Evolutionary conservation across 1,140 invertebrate species (phyloP).

Genomic region (Drosophila watanabei): DNA sequence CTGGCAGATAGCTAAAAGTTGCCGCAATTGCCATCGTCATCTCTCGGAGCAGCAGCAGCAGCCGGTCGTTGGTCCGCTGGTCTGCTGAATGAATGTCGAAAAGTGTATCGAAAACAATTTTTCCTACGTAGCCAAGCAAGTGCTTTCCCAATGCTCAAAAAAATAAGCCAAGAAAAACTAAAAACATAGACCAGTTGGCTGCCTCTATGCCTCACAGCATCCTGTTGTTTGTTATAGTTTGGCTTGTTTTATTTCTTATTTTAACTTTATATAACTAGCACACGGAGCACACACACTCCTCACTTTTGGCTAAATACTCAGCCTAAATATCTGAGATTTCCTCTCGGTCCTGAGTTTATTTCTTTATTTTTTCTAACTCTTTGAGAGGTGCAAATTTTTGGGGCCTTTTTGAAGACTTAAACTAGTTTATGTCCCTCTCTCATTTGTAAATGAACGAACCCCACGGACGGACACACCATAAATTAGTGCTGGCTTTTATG

Average conservation of each 20-base stretch:
- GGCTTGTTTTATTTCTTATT: conserved; percentile 78
- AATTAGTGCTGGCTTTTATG: conserved; percentile 31
- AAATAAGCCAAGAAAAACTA: conserved; percentile 31
- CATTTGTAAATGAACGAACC: conserved; percentile 35
- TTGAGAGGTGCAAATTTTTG: conserved; percentile 60
- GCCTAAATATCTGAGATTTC: conserved; percentile 76
- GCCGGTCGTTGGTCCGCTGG: conserved; percentile 58
- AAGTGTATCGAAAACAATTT: conserved; percentile 83
- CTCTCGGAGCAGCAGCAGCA: not conserved
- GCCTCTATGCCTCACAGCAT: conserved; percentile 60
- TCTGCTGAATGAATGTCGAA: conserved; percentile 81
- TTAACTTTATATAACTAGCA: conserved; percentile 79
- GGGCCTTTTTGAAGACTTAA: conserved; percentile 18
- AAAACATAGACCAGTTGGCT: conserved; percentile 55
- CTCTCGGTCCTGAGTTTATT: conserved; percentile 1
- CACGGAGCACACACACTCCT: conserved; percentile 38
- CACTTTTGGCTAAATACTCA: conserved; percentile 49
- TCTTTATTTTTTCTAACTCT: not conserved
- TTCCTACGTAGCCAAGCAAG: conserved; percentile 65
- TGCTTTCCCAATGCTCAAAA: conserved; percentile 63
- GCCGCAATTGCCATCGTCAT: conserved; percentile 69
- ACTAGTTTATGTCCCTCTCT: conserved; percentile 46
- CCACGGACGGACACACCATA: conserved; percentile 23
- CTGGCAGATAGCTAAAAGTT: conserved; percentile 64
- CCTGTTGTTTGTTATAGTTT: conserved; percentile 83